Evolutionary conservation across 2,113 vertebrate species (phyloP).

Genomic region (Psettodes erumei): DNA sequence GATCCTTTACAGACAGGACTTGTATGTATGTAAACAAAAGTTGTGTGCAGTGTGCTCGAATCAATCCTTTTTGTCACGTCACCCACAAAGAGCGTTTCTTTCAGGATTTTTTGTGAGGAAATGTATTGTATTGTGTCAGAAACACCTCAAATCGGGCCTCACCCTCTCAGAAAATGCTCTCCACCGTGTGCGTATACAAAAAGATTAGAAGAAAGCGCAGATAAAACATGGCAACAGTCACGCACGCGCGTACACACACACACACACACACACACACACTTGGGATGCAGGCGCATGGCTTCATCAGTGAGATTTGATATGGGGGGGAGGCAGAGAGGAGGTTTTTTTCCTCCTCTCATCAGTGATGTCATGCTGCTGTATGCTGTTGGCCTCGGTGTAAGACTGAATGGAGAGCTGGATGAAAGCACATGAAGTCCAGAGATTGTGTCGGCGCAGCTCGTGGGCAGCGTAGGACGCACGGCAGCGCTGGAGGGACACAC

Average conservation of each 20-base stretch:
- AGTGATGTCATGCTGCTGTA: conserved; percentile 75
- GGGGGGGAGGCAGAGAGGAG: conserved; percentile 10
- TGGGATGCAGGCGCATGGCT: conserved; percentile 46
- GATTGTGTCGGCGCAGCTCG: conserved; percentile 33
- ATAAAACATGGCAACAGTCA: conserved; percentile 10
- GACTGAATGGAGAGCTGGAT: conserved; percentile 38
- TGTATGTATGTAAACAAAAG: conserved; percentile 35
- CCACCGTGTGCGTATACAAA: too few species aligned
- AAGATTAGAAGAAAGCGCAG: neutral
- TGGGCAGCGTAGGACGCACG: conserved; percentile 21
- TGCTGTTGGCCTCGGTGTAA: conserved; percentile 41
- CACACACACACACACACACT: conserved; percentile 28
- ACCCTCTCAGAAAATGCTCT: neutral
- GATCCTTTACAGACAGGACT: conserved; percentile 23
- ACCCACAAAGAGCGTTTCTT: too few species aligned
- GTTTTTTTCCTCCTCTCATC: conserved; percentile 30
- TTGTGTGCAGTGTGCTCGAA: conserved; percentile 3
- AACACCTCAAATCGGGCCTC: neutral
- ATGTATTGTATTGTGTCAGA: neutral
- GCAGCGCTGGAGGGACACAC: conserved; percentile 1
- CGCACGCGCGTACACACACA: neutral
- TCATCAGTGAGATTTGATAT: conserved; percentile 61
- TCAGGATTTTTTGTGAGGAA: neutral
- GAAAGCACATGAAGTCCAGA: conserved; percentile 59
- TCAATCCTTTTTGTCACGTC: neutral